Base-by-base conservation (phyloP, 2,113 vertebrate genomes). In the Ameiurus melas region DNA sequence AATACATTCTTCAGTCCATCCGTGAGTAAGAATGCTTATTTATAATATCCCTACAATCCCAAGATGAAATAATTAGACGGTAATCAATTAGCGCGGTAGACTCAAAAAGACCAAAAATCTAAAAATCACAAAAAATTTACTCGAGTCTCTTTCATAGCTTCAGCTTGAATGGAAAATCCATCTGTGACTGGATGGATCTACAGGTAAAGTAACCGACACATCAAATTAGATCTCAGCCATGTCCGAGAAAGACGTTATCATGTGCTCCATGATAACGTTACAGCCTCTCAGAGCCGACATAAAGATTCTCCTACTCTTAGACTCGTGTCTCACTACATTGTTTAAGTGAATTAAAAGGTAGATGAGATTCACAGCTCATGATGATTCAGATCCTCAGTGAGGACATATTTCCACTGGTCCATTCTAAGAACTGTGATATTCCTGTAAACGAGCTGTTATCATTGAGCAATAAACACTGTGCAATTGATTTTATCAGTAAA, bases 281-380 rank as follows among this genome's bases (percentile, higher is more conserved):
- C 85, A 51, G 55, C 33, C 19, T 68, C 64, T 71, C 33, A 20
- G 70, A 39, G 70, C 70, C 7, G 33, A 39, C 47, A 77, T 33
- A 39, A 66, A 47, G 25, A 39, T 82, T 73, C 60, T 82, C 25
- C 78, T 60, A 33, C 73, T 66, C 80, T 73, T 79, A 86, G 75
- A 47, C 43, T 33, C 20, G n/a, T 84, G 79, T 43, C 79, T 84
- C 36, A 81, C 83, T 83, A 27, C 79, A 64, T 4, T 78, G 79
- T 47, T 82, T 79, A 91, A 84, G 64, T 87, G 80, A 55, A 71
- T 89, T 60, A 85, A 47, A 27, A 14, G 22, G 68, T 79, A 39
- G 68, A 68, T 78, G 64, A 86, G 73, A 84, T 71, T 22, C 75
- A 66, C n/a, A 53, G 86, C 86, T 90, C 78, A 83, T 81, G 36